Evolutionary conservation across 2,888 invertebrate species (phyloP), one percentile per base, ranked within the genome.

Genomic region (Dyspetes luteomarginatus): DNA sequence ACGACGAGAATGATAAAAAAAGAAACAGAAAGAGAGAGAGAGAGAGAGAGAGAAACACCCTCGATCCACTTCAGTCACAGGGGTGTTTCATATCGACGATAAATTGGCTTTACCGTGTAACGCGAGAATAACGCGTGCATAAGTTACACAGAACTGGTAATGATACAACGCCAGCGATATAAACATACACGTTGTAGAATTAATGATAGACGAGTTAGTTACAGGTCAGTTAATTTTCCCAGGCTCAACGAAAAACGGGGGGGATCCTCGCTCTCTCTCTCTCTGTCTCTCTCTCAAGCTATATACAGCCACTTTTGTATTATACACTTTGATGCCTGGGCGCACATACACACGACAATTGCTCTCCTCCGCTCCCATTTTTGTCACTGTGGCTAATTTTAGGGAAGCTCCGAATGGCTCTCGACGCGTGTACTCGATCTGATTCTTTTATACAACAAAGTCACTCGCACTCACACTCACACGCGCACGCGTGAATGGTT

Each of bases 181-280:
- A 91, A 91, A 90, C 91, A 90, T 89, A 89, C 89, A 88, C 77
- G 86, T 88, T 86, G 64, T 9, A 86, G 86, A 88, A 89, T 90
- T 92, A 92, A 92, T 91, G 91, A 92, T 89, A 91, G 86, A 89
- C 90, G 86, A 88, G 90, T 92, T 92, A 91, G 91, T 91, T 91
- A 91, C 92, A 89, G 91, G 91, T 92, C 92, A 91, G 90, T 91
- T 90, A 88, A 91, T 91, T 92, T 92, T 92, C 92, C 92, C 92
- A 92, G 88, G 90, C 86, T 86, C 41, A 28, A 5, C 55, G 28
- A 62, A 28, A 73, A 80, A 85, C 86, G 86, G 83, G 76, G 68
- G 78, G 64, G n/a, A n/a, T n/a, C n/a, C n/a, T n/a, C n/a, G n/a
- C n/a, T n/a, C n/a, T n/a, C n/a, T n/a, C n/a, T n/a, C n/a, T n/a